Conservation (phyloP, 2,113 vertebrate species). For the Tyto alba region DNA sequence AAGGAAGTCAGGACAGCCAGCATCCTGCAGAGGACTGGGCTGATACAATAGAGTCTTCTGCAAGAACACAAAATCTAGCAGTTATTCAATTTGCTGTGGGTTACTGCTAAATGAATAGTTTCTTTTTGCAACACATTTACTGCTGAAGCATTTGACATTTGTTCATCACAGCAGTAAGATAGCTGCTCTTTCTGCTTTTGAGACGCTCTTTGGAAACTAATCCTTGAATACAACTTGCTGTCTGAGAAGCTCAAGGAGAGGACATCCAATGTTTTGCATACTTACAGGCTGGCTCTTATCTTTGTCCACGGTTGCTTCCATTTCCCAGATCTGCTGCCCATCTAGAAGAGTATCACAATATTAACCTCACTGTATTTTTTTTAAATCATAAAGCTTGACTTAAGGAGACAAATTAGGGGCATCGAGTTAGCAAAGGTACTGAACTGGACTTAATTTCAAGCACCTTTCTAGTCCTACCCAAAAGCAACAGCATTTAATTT, state of each 20-base stretch:
- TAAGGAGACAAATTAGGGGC: not conserved
- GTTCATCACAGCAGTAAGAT: not conserved
- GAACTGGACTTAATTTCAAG: not conserved
- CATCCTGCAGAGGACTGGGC: not conserved
- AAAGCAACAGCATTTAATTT: not conserved
- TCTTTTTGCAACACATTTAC: not conserved
- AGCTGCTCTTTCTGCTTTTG: not conserved
- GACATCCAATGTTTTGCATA: not conserved
- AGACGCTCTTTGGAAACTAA: not conserved
- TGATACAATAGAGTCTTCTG: not conserved
- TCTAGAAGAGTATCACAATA: conserved; percentile 73
- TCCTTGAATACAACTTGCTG: not conserved
- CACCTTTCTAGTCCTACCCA: not conserved
- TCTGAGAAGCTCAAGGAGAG: not conserved
- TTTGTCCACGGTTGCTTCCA: conserved; percentile 96
- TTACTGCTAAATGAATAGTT: not conserved
- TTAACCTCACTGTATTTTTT: not conserved
- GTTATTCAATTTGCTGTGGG: not conserved
- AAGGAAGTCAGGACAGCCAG: conserved; percentile 9
- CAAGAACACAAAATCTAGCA: not conserved
- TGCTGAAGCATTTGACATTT: conserved; percentile 8
- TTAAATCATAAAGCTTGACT: not conserved
- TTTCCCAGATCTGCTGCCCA: conserved; percentile 96
- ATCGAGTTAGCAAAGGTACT: not conserved
- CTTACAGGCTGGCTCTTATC: conserved; percentile 97